A percentile compares a stretch with the other conserved stretches of the same genome.
These are phyloP conservation scores for Sinocyclocheilus maitianheensis DNA, from an alignment of 2,113 vertebrate species.

Conservation along the genomic window DNA sequence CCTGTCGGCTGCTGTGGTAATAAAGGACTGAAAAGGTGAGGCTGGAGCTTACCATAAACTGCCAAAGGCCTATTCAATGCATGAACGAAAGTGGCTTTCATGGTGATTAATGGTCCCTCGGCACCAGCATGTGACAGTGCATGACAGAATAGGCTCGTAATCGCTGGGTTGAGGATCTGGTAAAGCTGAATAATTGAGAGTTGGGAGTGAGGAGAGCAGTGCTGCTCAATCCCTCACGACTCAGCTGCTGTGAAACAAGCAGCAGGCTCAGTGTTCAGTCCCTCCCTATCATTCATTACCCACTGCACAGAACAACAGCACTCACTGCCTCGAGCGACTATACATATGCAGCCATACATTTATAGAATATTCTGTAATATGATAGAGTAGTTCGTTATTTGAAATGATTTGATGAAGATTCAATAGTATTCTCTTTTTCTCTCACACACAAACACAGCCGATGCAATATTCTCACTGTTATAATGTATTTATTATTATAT, in stretches of 20 bases:
- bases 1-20: neutral
- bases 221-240: neutral
- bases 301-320: neutral
- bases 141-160: neutral
- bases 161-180: neutral
- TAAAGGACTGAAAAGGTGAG: slow-evolving; percentile 28
- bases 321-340: neutral
- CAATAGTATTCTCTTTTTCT: neutral
- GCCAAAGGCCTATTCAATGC: slow-evolving; percentile 37
- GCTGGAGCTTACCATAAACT: slow-evolving; percentile 50
- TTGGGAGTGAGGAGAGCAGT: slow-evolving; percentile 11
- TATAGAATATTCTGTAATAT: neutral
- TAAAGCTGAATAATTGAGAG: neutral
- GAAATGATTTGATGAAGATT: neutral
- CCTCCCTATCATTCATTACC: slow-evolving; percentile 37
- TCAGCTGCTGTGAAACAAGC: neutral
- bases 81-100: slow-evolving; percentile 8
- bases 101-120: slow-evolving; percentile 17
- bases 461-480: neutral
- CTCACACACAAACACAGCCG: neutral
- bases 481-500: neutral
- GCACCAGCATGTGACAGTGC: slow-evolving; percentile 10
- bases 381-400: neutral
- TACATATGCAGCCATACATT: neutral
- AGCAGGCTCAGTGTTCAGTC: slow-evolving; percentile 10